phyloP scores from a whole-genome alignment of 1,140 invertebrate genomes.

The Mylabris phalerata region DNA sequence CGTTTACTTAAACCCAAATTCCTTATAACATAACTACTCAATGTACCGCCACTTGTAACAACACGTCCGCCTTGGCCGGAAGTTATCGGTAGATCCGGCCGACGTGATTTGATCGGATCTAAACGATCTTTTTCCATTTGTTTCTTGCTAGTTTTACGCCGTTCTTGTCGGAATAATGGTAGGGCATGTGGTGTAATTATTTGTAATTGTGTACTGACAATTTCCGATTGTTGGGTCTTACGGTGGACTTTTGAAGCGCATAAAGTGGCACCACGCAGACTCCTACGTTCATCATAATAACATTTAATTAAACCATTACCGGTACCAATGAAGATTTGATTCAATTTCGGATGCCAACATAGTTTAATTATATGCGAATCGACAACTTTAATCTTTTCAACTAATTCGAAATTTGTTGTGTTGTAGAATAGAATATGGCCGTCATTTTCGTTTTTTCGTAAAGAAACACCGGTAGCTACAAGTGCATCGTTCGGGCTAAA shows the following conservation, averaged over 20 bases:
- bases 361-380: constrained; percentile 84
- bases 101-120: constrained; percentile 85
- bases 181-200: constrained; percentile 97
- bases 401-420: constrained; percentile 66
- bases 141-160: constrained; percentile 81
- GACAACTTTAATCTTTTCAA: constrained; percentile 56
- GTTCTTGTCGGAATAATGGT: constrained; percentile 90
- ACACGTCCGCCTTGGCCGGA: constrained; percentile 86
- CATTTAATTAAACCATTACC: constrained; percentile 87
- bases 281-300: constrained; percentile 82
- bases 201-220: constrained; percentile 75
- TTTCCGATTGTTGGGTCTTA: constrained; percentile 75
- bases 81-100: constrained; percentile 97
- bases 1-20: constrained; percentile 90
- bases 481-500: constrained; percentile 93
- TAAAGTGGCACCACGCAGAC: constrained; percentile 83
- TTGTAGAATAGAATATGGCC: constrained; percentile 82
- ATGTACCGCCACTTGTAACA: constrained; percentile 88
- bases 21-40: constrained; percentile 95
- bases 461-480: constrained; percentile 81
- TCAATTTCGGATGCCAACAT: constrained; percentile 94
- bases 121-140: constrained; percentile 86
- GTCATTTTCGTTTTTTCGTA: constrained; percentile 58
- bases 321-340: constrained; percentile 91
- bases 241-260: constrained; percentile 78